Conservation (phyloP, 2,888 invertebrate species). For the Macropis europaea region DNA sequence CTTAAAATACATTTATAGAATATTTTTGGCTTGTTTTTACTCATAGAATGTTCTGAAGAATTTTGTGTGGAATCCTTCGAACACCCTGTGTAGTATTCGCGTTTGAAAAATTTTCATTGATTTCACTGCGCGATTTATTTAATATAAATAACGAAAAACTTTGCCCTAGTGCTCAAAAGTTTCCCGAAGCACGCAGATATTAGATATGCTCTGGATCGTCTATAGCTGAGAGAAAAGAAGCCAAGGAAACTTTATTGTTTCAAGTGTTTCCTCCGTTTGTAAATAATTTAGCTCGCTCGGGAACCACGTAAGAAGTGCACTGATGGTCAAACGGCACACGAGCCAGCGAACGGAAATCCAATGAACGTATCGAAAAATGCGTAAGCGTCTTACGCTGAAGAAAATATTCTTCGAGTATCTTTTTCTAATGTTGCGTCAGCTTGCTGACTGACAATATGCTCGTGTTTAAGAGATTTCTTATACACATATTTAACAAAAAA, state of each 20-base stretch:
- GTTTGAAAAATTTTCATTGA: background rate
- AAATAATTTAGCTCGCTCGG: background rate
- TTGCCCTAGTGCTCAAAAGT: background rate
- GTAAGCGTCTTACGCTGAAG: background rate
- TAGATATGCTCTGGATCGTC: background rate
- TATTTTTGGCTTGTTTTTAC: too few relatives aligned
- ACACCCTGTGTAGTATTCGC: background rate
- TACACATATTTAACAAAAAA: background rate
- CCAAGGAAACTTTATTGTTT: background rate
- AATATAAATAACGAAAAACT: background rate
- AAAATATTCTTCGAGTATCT: background rate
- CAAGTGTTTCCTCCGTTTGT: background rate
- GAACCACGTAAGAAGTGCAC: slow-evolving; percentile 39
- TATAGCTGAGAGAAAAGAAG: background rate
- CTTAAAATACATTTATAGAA: too few relatives aligned
- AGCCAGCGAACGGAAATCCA: slow-evolving; percentile 58
- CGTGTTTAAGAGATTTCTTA: background rate
- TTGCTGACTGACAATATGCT: background rate
- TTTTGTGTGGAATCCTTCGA: too few relatives aligned
- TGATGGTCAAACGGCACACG: slow-evolving; percentile 53
- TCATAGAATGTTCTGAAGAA: too few relatives aligned
- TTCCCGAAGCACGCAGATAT: background rate
- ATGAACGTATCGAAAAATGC: slow-evolving; percentile 20
- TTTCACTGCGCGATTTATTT: background rate
- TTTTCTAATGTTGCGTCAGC: background rate